Conservation (phyloP, 1,140 invertebrate genomes). For the Leptopilina clavipes region DNA sequence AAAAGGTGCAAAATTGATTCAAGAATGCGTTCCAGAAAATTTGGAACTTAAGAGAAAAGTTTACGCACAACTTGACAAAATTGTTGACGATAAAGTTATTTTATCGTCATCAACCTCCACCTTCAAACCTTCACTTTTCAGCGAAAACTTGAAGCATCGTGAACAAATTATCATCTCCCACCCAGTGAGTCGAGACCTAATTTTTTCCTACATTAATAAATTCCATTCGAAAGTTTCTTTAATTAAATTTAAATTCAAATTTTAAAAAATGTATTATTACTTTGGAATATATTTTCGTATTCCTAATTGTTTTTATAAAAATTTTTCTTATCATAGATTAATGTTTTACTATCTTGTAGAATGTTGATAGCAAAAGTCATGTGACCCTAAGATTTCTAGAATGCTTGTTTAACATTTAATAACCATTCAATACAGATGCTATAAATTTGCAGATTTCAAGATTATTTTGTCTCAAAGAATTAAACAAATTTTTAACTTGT, state of each 20-base stretch:
- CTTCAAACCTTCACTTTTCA: slow-evolving; percentile 90
- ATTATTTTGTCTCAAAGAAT: too few relatives aligned
- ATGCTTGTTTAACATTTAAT: slow-evolving; percentile 10
- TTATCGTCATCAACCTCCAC: slow-evolving; percentile 94
- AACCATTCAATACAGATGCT: not conserved
- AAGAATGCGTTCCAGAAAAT: slow-evolving; percentile 95
- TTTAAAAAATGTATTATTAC: not conserved
- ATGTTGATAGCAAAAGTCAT: slow-evolving; percentile 1
- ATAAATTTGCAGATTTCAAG: too few relatives aligned
- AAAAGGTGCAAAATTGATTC: slow-evolving; percentile 84
- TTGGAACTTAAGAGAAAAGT: slow-evolving; percentile 89
- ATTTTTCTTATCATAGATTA: slow-evolving; percentile 10
- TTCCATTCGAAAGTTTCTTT: not conserved
- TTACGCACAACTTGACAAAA: slow-evolving; percentile 84
- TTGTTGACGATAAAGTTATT: slow-evolving; percentile 84
- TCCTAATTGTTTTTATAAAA: not conserved
- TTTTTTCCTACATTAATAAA: slow-evolving; percentile 40
- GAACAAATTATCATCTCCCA: slow-evolving; percentile 88
- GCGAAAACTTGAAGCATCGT: slow-evolving; percentile 85
- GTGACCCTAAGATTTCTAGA: not conserved
- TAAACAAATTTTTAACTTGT: too few relatives aligned
- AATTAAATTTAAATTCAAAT: not conserved
- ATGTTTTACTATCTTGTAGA: slow-evolving; percentile 2
- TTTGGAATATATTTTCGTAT: not conserved
- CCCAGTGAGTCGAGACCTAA: slow-evolving; percentile 84